Conservation (phyloP, 2,888 invertebrate genomes). For the Tenthredo distinguenda region DNA sequence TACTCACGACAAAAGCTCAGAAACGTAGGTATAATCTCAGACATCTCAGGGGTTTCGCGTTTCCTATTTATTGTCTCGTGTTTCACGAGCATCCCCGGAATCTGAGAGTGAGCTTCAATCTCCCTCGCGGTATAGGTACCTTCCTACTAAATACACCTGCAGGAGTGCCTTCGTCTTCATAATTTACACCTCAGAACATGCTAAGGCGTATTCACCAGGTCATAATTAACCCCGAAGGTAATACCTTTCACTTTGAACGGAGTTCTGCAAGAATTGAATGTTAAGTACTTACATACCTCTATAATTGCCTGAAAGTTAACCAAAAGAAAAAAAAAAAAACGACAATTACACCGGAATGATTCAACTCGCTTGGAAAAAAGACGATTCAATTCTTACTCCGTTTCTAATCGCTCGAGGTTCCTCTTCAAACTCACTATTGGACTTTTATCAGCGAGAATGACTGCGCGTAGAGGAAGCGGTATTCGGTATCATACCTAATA, state of each 20-base stretch:
- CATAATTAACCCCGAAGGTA: conserved; percentile 35
- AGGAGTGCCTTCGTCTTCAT: conserved; percentile 36
- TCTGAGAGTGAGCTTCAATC: conserved; percentile 15
- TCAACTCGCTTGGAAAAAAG: no score
- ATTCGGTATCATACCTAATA: conserved; percentile 12
- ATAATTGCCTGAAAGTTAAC: background rate
- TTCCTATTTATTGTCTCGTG: conserved; percentile 27
- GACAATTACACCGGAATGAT: background rate
- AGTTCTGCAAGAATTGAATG: background rate
- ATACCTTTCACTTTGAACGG: conserved; percentile 5
- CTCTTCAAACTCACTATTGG: background rate
- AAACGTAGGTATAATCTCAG: conserved; percentile 8
- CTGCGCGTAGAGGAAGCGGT: conserved; percentile 12
- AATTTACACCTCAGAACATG: conserved; percentile 36
- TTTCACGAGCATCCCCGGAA: background rate
- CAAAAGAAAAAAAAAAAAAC: background rate
- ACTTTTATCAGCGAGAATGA: background rate
- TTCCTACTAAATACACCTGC: background rate
- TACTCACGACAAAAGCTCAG: background rate
- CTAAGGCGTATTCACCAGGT: conserved; percentile 24
- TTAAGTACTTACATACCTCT: background rate
- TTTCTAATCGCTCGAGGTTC: background rate
- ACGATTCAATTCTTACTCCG: background rate
- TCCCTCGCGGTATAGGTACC: background rate
- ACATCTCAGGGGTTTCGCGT: conserved; percentile 1